A percentile compares a stretch with the other conserved stretches of the same genome.
Conservation (phyloP, 2,113 vertebrate species). For the Symphodus melops region DNA sequence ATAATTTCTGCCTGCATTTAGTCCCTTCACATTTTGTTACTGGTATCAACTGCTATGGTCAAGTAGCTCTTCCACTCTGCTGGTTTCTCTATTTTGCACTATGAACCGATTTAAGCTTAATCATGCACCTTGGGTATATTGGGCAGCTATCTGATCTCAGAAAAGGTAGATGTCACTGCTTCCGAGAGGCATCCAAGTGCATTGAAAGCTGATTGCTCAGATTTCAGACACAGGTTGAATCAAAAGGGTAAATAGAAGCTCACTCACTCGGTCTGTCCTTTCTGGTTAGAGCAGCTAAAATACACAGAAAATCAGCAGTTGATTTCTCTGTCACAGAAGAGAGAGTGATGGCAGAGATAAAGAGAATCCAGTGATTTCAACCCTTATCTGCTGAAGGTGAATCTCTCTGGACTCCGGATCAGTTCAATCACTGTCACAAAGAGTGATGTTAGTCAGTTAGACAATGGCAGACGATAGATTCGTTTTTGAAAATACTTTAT, state of each 20-base stretch:
- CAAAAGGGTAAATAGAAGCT: not conserved
- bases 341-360: not conserved
- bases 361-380: not conserved
- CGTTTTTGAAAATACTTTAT: no score
- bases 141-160: not conserved
- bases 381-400: no score
- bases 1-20: no score
- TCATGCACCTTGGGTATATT: not conserved
- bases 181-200: not conserved
- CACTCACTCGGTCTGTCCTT: not conserved
- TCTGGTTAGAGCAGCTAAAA: not conserved
- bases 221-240: not conserved
- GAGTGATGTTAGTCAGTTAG: no score
- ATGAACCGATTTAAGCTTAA: not conserved
- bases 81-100: not conserved
- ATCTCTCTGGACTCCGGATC: no score
- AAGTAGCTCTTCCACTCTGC: not conserved
- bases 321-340: not conserved
- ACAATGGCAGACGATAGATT: no score
- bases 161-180: not conserved
- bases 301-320: not conserved
- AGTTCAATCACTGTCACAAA: no score
- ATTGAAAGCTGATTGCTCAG: not conserved
- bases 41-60: not conserved
- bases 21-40: not conserved